Conservation (phyloP, 2,888 invertebrate species). For the Disparrhopalites patrizii region DNA sequence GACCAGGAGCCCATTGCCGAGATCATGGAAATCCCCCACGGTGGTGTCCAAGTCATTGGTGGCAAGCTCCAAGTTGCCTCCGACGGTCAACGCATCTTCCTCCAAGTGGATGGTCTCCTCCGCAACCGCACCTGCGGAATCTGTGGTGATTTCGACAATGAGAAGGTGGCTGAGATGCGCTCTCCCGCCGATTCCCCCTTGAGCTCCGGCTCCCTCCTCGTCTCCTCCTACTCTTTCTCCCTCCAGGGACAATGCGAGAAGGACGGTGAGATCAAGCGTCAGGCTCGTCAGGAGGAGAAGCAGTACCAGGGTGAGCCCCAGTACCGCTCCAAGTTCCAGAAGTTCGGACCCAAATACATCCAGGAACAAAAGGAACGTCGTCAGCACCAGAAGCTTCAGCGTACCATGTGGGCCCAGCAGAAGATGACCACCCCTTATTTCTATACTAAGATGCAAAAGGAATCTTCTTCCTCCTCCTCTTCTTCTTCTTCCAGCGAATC, state of each 20-base stretch:
- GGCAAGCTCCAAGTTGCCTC: constrained; percentile 40
- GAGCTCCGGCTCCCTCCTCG: constrained; percentile 42
- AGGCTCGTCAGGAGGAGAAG: constrained; percentile 42
- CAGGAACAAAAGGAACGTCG: constrained; percentile 17
- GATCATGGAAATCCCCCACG: constrained; percentile 39
- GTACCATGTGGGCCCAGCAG: neutral
- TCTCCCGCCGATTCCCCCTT: constrained; percentile 44
- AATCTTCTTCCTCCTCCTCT: constrained; percentile 12
- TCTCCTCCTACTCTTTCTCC: constrained; percentile 36
- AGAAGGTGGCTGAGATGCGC: constrained; percentile 46
- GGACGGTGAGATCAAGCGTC: constrained; percentile 29
- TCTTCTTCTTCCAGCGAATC: constrained; percentile 6
- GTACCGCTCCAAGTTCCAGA: constrained; percentile 15
- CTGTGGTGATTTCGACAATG: constrained; percentile 47
- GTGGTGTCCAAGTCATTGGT: constrained; percentile 44
- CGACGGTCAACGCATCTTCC: constrained; percentile 39
- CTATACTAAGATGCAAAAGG: neutral
- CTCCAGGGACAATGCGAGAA: constrained; percentile 33
- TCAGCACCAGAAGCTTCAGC: neutral
- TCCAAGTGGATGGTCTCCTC: constrained; percentile 36
- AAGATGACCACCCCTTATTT: no score
- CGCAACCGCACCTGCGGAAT: constrained; percentile 48
- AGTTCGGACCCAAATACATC: constrained; percentile 9
- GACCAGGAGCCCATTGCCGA: constrained; percentile 31
- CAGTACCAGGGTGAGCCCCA: neutral